A percentile compares a stretch with the other conserved stretches of the same genome.
These are phyloP conservation scores for Sciurus carolinensis DNA, from an alignment of 2,797 vertebrate species.

Conservation along the genomic window DNA sequence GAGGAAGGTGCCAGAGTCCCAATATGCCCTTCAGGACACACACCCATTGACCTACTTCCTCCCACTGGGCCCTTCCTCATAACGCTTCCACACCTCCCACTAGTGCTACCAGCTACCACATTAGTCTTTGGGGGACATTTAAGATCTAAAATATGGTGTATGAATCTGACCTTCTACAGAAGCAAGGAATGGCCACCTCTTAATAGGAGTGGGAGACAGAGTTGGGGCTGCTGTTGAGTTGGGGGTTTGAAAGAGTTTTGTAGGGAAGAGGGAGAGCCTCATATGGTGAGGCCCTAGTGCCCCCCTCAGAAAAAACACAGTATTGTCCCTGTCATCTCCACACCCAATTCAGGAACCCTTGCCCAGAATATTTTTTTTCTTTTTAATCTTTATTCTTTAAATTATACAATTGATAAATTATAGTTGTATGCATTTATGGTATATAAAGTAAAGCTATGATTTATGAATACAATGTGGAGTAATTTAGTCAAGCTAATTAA, in stretches of 20 bases:
- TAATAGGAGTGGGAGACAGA: not conserved
- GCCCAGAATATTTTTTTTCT: not conserved
- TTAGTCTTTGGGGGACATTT: no score
- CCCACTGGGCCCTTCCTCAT: no score
- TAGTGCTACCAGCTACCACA: no score
- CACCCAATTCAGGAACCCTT: not conserved
- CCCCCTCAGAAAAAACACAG: not conserved
- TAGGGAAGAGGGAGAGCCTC: not conserved
- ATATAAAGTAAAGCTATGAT: no score
- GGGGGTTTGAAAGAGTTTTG: not conserved
- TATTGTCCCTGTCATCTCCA: not conserved
- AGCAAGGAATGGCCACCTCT: fast-evolving
- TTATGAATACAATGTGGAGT: no score
- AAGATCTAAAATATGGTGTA: not conserved
- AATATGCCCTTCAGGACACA: no score
- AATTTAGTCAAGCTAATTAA: not conserved
- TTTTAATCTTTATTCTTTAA: not conserved
- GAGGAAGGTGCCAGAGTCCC: no score
- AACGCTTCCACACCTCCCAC: no score
- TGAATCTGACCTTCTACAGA: fast-evolving
- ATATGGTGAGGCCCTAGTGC: no score
- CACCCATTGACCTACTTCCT: no score
- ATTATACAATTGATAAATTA: not conserved
- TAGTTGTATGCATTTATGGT: no score
- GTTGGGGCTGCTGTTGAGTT: not conserved